Percentiles rank a stretch among this genome's conserved stretches.
These are phyloP conservation scores for Taxidea taxus DNA, from an alignment of 2,113 vertebrate species.

Conservation along the genomic window DNA sequence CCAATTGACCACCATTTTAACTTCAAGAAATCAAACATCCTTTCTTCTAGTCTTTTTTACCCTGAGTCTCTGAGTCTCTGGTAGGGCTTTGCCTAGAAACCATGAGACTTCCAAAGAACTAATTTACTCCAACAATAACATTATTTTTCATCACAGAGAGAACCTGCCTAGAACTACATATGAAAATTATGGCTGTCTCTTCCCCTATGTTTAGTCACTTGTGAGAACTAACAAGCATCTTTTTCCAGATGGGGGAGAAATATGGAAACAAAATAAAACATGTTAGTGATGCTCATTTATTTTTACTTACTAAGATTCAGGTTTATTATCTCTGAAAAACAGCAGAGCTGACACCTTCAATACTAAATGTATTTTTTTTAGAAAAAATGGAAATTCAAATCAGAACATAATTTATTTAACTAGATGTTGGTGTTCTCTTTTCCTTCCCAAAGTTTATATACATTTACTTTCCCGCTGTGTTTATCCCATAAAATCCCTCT, in stretches of 20 bases:
- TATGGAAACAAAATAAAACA: conserved; percentile 28
- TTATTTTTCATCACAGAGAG: conserved; percentile 23
- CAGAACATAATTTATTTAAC: neutral
- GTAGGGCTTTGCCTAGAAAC: neutral
- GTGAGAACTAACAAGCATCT: neutral
- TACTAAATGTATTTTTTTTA: neutral
- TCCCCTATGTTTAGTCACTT: neutral
- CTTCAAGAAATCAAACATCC: neutral
- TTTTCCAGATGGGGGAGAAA: neutral
- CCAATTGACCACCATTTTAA: neutral
- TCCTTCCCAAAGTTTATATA: neutral
- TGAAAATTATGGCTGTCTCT: neutral
- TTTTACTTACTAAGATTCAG: conserved; percentile 38
- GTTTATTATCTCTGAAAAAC: conserved; percentile 14
- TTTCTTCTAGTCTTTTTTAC: neutral
- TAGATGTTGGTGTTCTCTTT: neutral
- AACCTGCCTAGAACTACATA: neutral
- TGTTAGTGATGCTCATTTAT: neutral
- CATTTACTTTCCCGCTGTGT: neutral
- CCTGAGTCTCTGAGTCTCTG: neutral
- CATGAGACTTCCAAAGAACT: neutral
- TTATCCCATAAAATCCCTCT: neutral
- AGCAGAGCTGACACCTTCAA: conserved; percentile 16
- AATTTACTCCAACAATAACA: neutral
- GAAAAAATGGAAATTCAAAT: conserved; percentile 5